phyloP scores from a whole-genome alignment of 2,113 vertebrate genomes.

The Callorhinus ursinus region DNA sequence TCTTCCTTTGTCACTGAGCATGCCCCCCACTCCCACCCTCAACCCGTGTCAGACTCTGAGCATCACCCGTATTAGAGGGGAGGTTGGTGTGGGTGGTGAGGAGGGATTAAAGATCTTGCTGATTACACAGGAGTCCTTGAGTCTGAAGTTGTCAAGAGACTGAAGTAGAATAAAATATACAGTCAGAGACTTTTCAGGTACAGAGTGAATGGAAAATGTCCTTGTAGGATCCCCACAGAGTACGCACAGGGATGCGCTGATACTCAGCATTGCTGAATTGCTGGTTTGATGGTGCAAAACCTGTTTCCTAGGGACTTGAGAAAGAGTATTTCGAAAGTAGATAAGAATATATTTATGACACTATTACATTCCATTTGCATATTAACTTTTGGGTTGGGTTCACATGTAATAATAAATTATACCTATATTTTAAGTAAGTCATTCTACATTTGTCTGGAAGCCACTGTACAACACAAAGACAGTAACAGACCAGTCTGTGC shows the following conservation, averaged over 20 bases:
- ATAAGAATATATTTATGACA: neutral
- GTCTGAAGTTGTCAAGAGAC: neutral
- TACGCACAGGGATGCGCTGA: fast-evolving
- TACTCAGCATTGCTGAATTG: neutral
- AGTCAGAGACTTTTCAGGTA: neutral
- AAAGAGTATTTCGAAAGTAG: neutral
- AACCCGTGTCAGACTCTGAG: neutral
- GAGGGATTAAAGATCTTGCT: neutral
- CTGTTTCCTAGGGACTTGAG: neutral
- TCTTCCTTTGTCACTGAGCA: neutral
- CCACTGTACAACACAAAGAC: neutral
- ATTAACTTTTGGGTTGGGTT: conserved; percentile 3
- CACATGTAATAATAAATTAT: neutral
- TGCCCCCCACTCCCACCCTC: fast-evolving
- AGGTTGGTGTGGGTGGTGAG: neutral
- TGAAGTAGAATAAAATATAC: neutral
- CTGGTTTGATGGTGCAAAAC: neutral
- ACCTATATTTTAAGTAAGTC: neutral
- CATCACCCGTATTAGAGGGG: neutral
- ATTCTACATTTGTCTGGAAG: neutral
- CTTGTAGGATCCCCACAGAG: neutral
- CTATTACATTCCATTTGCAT: neutral
- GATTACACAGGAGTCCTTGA: neutral
- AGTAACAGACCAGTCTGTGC: neutral
- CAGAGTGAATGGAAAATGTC: neutral